Percentiles rank a stretch among this genome's conserved stretches.
phyloP scores from a whole-genome alignment of 2,113 vertebrate genomes.

The Elgaria multicarinata region DNA sequence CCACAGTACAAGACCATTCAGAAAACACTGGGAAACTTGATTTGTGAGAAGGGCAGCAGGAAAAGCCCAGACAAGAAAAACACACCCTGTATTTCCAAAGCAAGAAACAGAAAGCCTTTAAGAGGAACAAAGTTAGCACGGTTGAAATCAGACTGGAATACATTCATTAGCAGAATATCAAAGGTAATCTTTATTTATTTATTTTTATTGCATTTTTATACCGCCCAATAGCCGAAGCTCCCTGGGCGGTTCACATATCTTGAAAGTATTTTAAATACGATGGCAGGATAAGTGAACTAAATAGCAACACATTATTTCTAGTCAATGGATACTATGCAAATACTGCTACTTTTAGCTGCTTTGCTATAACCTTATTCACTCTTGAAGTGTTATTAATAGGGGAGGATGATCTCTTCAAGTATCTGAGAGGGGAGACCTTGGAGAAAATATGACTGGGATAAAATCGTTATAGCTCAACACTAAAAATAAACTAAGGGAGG shows the following conservation, averaged over 20 bases:
- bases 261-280: no score
- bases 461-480: constrained; percentile 72
- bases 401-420: constrained; percentile 76
- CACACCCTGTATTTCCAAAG: background rate
- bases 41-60: constrained; percentile 43
- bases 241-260: no score
- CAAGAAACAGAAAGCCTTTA: constrained; percentile 50
- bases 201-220: no score
- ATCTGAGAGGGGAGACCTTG: constrained; percentile 76
- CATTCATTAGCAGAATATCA: constrained; percentile 80
- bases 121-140: constrained; percentile 68
- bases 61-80: constrained; percentile 38
- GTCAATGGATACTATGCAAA: no score
- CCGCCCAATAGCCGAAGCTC: no score
- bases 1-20: background rate
- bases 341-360: no score
- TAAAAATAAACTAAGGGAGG: constrained; percentile 77
- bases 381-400: no score
- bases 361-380: no score
- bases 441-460: constrained; percentile 74
- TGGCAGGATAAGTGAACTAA: no score
- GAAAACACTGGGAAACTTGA: background rate
- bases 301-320: no score
- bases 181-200: no score
- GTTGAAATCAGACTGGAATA: constrained; percentile 67